These are phyloP conservation scores for Aurelia aurita complex sp. Pacific DNA, from an alignment of 30 jellyfish, hydroid and myxozoan genomes.

Conservation along the genomic window DNA sequence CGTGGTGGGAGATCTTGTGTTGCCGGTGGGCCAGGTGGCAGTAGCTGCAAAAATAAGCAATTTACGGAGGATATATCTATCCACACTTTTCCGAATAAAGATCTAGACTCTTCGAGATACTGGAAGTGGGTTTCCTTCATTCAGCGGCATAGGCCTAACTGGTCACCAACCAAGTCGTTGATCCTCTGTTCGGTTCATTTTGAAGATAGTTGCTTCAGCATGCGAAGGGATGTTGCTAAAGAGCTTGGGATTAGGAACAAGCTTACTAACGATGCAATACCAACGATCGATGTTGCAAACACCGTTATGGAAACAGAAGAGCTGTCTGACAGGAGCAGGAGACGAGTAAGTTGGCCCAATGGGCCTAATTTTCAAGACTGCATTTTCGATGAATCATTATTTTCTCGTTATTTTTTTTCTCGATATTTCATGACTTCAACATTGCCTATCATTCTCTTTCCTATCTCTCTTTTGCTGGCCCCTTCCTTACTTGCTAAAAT, in stretches of 20 bases:
- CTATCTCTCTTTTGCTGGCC: neutral
- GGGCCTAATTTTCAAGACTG: too few relatives aligned
- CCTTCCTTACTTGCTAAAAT: neutral
- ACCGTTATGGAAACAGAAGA: neutral
- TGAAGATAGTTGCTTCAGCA: neutral
- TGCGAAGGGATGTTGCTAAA: neutral
- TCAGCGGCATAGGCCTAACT: neutral
- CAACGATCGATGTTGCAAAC: neutral
- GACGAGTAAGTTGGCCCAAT: neutral
- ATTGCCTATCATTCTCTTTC: neutral
- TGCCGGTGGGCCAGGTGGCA: conserved; percentile 1
- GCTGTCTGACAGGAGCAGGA: neutral
- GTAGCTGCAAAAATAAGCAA: neutral
- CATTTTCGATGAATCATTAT: too few relatives aligned
- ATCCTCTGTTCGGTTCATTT: neutral
- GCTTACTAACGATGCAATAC: neutral
- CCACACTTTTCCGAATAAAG: neutral
- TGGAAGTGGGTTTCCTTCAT: neutral
- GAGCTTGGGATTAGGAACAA: neutral
- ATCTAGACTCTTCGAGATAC: neutral
- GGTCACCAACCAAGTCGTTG: neutral
- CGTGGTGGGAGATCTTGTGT: neutral
- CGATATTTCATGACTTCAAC: neutral
- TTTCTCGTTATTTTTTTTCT: too few relatives aligned
- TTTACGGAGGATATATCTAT: neutral